Conservation (phyloP, 2,797 vertebrate species). For the Ctenopoma multispine region DNA sequence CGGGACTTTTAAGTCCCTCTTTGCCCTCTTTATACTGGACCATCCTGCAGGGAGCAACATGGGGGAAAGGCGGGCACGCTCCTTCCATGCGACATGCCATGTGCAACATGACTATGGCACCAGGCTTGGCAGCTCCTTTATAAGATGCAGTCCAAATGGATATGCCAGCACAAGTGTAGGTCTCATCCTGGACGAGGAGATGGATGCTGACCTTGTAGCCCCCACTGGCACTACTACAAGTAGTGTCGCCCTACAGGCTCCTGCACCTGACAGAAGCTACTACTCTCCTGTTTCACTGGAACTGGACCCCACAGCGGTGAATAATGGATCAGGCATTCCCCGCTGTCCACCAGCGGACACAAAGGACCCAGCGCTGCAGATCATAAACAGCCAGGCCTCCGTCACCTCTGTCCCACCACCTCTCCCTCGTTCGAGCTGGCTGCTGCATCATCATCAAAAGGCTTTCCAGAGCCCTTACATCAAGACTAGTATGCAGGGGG, state of each 20-base stretch:
- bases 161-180: slow-evolving; percentile 65
- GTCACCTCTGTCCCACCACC: slow-evolving; percentile 58
- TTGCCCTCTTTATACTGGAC: slow-evolving; percentile 8
- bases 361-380: slow-evolving; percentile 76
- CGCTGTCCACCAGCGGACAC: slow-evolving; percentile 57
- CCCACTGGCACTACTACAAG: slow-evolving; percentile 39
- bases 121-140: slow-evolving; percentile 67
- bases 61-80: slow-evolving; percentile 73
- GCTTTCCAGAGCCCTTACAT: slow-evolving; percentile 84
- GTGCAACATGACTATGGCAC: slow-evolving; percentile 72
- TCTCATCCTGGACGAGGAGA: slow-evolving; percentile 60
- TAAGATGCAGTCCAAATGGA: slow-evolving; percentile 72
- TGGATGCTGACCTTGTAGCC: slow-evolving; percentile 52
- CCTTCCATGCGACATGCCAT: slow-evolving; percentile 76
- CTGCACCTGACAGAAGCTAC: slow-evolving; percentile 58
- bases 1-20: slow-evolving; percentile 11
- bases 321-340: slow-evolving; percentile 85
- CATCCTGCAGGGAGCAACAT: slow-evolving; percentile 55
- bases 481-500: slow-evolving; percentile 91
- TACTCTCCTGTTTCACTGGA: slow-evolving; percentile 87
- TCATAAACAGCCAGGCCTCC: slow-evolving; percentile 63
- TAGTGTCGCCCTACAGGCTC: slow-evolving; percentile 45
- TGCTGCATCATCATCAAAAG: slow-evolving; percentile 74
- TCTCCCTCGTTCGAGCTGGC: slow-evolving; percentile 77
- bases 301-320: slow-evolving; percentile 77